Evolutionary conservation across 2,888 invertebrate species (phyloP).

Genomic region (Agelastica alni): DNA sequence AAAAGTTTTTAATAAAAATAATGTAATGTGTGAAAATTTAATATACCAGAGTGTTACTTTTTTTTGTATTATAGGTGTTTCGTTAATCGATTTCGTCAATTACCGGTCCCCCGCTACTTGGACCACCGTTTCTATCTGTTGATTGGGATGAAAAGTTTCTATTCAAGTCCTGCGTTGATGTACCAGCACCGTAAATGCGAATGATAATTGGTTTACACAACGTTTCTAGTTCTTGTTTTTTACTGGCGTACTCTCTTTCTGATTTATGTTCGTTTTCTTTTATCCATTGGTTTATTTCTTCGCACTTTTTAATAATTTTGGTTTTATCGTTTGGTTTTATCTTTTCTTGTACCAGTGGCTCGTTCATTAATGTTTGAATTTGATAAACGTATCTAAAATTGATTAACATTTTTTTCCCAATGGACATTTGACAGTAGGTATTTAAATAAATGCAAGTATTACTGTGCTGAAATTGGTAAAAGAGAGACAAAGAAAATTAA

Average conservation of each 20-base stretch:
- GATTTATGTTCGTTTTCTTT: constrained; percentile 63
- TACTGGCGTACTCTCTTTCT: constrained; percentile 65
- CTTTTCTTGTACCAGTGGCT: constrained; percentile 57
- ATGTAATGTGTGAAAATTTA: no score
- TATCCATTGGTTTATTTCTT: constrained; percentile 68
- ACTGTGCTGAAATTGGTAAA: no score
- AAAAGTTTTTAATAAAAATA: no score
- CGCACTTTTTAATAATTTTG: constrained; percentile 57
- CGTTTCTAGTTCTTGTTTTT: constrained; percentile 63
- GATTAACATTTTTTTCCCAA: no score
- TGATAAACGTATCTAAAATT: constrained; percentile 35
- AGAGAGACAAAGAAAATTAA: no score
- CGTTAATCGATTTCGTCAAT: constrained; percentile 6
- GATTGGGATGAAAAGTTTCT: background rate
- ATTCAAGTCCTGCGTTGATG: constrained; percentile 6
- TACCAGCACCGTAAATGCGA: constrained; percentile 40
- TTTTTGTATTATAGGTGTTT: no score
- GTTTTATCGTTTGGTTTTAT: constrained; percentile 60
- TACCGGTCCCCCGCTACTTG: background rate
- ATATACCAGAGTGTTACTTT: no score
- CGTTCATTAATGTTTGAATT: constrained; percentile 39
- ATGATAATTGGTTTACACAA: constrained; percentile 63
- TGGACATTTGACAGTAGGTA: no score
- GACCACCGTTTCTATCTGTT: background rate
- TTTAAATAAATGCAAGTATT: no score